Conservation (phyloP, 2,888 invertebrate genomes). For the Pterobdella sp. region DNA sequence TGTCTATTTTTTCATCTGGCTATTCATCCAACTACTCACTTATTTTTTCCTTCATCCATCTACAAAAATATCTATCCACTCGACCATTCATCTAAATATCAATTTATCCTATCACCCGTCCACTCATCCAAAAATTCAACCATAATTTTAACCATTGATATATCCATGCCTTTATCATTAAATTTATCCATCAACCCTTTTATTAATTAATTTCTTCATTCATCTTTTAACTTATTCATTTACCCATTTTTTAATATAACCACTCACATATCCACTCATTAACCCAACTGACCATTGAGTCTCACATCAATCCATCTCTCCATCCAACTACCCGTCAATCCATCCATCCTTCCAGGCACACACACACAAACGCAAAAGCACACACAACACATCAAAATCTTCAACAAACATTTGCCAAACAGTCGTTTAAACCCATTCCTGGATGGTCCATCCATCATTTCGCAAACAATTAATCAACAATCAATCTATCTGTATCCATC, state of each 20-base stretch:
- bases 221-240: neutral
- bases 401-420: too few relatives aligned
- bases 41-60: neutral
- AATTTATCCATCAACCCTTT: neutral
- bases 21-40: neutral
- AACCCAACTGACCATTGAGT: neutral
- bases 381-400: too few relatives aligned
- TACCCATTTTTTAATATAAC: neutral
- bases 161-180: neutral
- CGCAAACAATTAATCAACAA: too few relatives aligned
- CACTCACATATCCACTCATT: neutral
- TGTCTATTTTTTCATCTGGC: neutral
- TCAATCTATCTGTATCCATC: too few relatives aligned
- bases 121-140: neutral
- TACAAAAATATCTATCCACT: neutral
- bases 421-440: too few relatives aligned
- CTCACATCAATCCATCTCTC: neutral
- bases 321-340: neutral
- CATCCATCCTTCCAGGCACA: slow-evolving; percentile 9
- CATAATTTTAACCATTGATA: neutral
- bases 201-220: neutral
- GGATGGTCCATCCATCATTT: too few relatives aligned
- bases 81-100: neutral
- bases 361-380: too few relatives aligned
- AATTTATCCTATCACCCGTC: neutral